A percentile compares a stretch with the other conserved stretches of the same genome.
phyloP scores from a whole-genome alignment of 2,888 invertebrate genomes.

The Hydrotaea diabolus region DNA sequence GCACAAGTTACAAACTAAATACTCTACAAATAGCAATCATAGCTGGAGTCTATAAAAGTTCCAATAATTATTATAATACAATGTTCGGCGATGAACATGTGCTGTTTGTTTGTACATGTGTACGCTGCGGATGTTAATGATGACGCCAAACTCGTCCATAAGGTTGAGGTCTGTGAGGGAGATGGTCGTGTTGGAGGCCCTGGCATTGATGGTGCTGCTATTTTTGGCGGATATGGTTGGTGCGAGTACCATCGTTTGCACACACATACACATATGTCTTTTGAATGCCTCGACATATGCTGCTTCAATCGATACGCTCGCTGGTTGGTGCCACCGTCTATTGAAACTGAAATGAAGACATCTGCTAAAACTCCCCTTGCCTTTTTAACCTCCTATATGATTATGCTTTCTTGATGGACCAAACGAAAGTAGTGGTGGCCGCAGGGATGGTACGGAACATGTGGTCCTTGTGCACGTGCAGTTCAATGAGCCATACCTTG shows the following conservation, averaged over 20 bases:
- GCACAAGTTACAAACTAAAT: neutral
- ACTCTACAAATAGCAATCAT: conserved; percentile 25
- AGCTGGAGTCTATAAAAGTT: conserved; percentile 10
- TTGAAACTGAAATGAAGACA: neutral
- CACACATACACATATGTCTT: no score
- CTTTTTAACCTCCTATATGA: neutral
- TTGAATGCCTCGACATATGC: neutral
- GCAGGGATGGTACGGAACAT: neutral
- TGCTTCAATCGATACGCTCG: neutral
- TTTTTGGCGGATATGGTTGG: neutral
- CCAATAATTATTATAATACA: conserved; percentile 35
- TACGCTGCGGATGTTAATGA: neutral
- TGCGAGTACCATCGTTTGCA: neutral
- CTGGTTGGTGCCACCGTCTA: neutral
- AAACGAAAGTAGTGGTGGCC: neutral
- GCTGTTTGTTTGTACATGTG: conserved; percentile 1
- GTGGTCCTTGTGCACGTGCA: neutral
- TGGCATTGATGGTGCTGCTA: neutral
- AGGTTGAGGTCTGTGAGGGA: no score
- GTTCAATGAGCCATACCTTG: neutral
- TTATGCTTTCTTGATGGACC: neutral
- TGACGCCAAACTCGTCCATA: neutral
- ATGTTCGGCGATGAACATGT: neutral
- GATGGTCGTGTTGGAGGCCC: no score
- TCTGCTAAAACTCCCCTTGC: neutral